Conservation (phyloP, 2,888 invertebrate genomes). For the Sabellastarte sp. region DNA sequence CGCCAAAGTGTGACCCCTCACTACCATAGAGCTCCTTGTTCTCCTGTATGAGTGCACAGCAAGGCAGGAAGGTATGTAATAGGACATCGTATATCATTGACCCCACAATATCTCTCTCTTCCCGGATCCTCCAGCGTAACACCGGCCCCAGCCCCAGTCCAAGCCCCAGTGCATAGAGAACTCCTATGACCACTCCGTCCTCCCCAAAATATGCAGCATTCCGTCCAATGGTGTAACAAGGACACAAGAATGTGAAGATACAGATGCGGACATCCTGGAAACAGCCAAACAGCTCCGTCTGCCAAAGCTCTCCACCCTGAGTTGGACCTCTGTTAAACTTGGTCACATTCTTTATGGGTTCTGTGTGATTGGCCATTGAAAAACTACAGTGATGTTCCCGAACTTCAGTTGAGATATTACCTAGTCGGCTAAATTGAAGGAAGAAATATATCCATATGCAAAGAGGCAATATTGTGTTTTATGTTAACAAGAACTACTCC, state of each 20-base stretch:
- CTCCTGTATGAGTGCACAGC: constrained; percentile 31
- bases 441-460: no score
- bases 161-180: background rate
- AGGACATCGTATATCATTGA: constrained; percentile 26
- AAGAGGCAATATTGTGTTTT: no score
- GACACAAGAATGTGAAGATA: constrained; percentile 18
- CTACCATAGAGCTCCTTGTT: constrained; percentile 26
- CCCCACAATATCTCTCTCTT: constrained; percentile 20
- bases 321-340: background rate
- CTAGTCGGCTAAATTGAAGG: no score
- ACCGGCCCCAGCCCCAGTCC: constrained; percentile 15
- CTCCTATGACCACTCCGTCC: constrained; percentile 13
- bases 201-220: constrained; percentile 27
- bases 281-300: constrained; percentile 21
- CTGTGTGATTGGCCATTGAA: no score
- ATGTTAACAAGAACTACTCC: no score
- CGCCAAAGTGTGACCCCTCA: constrained; percentile 21
- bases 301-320: constrained; percentile 10
- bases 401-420: no score
- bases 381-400: no score
- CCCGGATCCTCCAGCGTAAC: constrained; percentile 18
- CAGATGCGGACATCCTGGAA: constrained; percentile 23
- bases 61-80: constrained; percentile 21
- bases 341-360: no score
- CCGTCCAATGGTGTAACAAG: constrained; percentile 27